Evolutionary conservation across 2,113 vertebrate genomes (phyloP).

Genomic region (Bujurquina vittata): DNA sequence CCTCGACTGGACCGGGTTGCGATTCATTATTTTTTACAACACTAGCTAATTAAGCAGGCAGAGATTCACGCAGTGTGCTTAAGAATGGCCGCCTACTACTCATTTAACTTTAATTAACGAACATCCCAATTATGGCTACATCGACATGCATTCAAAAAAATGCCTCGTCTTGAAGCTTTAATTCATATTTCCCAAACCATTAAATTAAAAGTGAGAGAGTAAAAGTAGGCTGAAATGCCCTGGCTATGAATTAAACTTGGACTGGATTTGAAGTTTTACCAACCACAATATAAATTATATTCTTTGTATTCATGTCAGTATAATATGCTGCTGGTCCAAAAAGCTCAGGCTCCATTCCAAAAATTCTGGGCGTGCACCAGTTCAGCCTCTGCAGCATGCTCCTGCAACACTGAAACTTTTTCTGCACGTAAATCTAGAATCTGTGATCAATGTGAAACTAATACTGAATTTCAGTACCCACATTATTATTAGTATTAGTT

Average conservation of each 20-base stretch:
- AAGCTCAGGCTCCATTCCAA: background rate
- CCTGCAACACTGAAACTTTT: background rate
- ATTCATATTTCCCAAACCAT: background rate
- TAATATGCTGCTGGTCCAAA: fast-evolving
- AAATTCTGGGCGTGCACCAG: background rate
- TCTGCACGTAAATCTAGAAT: no score
- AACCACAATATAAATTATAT: background rate
- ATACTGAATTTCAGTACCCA: no score
- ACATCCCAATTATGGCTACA: background rate
- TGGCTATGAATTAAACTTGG: background rate
- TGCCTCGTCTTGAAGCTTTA: background rate
- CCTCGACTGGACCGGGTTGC: background rate
- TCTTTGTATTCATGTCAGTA: background rate
- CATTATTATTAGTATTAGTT: background rate
- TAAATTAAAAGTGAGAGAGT: background rate
- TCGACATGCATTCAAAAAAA: background rate
- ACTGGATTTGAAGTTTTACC: background rate
- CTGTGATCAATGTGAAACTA: no score
- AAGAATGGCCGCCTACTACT: background rate
- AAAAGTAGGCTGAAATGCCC: no score
- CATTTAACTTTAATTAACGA: background rate
- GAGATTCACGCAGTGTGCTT: background rate
- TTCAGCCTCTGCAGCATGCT: background rate
- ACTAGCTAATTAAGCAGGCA: constrained; percentile 1
- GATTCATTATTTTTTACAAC: background rate